Evolutionary conservation across 92 coral and sea anemone species (phyloP).

Genomic region (Actinernus sp.): DNA sequence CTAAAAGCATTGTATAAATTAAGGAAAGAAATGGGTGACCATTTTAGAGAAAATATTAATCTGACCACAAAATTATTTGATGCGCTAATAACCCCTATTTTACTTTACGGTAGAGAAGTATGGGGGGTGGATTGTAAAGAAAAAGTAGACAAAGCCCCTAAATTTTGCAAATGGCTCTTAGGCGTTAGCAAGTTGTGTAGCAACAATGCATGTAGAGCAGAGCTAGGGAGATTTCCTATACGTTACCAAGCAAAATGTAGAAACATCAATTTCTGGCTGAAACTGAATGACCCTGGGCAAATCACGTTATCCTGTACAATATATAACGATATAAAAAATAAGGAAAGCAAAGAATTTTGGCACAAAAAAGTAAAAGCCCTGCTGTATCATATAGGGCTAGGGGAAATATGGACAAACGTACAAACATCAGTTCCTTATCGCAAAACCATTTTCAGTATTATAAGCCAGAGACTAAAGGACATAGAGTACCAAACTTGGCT

Average conservation of each 20-base stretch:
- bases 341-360: slow-evolving; percentile 9
- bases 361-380: too few species aligned
- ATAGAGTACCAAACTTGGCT: neutral
- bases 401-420: too few species aligned
- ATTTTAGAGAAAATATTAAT: slow-evolving; percentile 13
- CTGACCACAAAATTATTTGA: too few species aligned
- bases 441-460: too few species aligned
- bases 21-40: slow-evolving; percentile 18
- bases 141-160: slow-evolving; percentile 21
- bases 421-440: too few species aligned
- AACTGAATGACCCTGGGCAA: slow-evolving; percentile 1
- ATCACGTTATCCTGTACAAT: slow-evolving; percentile 6
- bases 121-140: too few species aligned
- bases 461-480: too few species aligned
- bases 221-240: slow-evolving; percentile 30
- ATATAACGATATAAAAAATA: slow-evolving; percentile 20
- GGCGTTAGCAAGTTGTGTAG: slow-evolving; percentile 33
- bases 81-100: too few species aligned
- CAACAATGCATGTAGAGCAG: slow-evolving; percentile 17
- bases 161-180: slow-evolving; percentile 23
- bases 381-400: too few species aligned
- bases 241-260: slow-evolving; percentile 15
- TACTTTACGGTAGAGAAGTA: too few species aligned
- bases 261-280: slow-evolving; percentile 21
- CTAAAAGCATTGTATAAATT: slow-evolving; percentile 16